Conservation (phyloP, 2,797 vertebrate species). For the Hyperoplus immaculatus region DNA sequence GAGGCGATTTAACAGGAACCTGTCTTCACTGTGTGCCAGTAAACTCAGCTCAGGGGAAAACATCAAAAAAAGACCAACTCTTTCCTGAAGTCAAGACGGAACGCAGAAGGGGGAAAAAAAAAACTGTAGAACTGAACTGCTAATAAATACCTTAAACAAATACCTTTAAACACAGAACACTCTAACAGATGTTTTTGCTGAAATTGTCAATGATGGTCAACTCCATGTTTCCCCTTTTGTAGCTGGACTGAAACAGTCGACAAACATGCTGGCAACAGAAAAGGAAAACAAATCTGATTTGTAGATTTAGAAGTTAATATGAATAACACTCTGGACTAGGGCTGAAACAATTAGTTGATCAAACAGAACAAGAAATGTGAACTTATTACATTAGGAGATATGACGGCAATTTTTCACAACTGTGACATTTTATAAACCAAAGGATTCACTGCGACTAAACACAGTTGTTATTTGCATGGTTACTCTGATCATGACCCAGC, state of each 20-base stretch:
- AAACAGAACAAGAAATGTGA: neutral
- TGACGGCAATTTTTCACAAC: neutral
- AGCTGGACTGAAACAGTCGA: neutral
- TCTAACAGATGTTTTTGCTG: constrained; percentile 30
- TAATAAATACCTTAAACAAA: constrained; percentile 46
- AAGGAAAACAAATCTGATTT: neutral
- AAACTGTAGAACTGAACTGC: neutral
- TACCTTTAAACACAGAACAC: constrained; percentile 24
- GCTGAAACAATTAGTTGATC: neutral
- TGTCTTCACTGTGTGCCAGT: constrained; percentile 21
- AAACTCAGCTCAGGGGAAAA: constrained; percentile 18
- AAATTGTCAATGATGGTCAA: neutral
- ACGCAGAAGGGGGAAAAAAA: neutral
- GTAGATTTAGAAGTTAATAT: neutral
- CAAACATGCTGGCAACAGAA: neutral
- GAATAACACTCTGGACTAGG: neutral
- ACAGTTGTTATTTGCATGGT: neutral
- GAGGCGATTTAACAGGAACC: constrained; percentile 27
- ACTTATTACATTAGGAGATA: neutral
- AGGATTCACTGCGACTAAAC: neutral
- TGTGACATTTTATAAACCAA: neutral
- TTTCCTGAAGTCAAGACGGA: constrained; percentile 6
- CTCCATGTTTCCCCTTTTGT: neutral
- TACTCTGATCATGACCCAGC: neutral
- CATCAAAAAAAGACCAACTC: constrained; percentile 6